phyloP scores from a whole-genome alignment of 2,888 invertebrate genomes.

The Tuta absoluta region DNA sequence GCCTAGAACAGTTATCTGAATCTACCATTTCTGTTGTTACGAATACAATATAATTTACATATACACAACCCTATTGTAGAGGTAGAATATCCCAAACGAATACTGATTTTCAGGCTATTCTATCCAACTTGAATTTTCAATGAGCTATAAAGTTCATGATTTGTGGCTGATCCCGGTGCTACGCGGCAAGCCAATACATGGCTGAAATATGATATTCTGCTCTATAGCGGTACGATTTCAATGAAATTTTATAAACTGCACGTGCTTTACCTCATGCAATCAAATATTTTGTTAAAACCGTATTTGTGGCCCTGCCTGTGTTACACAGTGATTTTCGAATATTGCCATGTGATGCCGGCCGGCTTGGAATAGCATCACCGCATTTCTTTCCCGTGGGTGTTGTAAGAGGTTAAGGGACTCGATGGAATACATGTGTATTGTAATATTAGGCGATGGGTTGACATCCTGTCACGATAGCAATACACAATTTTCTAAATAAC shows the following conservation, averaged over 20 bases:
- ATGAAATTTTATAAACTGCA: neutral
- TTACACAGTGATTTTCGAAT: too few relatives aligned
- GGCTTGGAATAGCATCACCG: too few relatives aligned
- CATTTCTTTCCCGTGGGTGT: too few relatives aligned
- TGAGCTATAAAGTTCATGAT: constrained; percentile 15
- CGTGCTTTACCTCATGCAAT: neutral
- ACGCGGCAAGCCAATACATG: neutral
- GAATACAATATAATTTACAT: neutral
- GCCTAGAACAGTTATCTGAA: neutral
- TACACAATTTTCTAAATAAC: too few relatives aligned
- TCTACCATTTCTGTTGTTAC: too few relatives aligned
- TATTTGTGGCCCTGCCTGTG: too few relatives aligned
- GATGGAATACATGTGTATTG: too few relatives aligned
- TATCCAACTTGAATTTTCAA: constrained; percentile 18
- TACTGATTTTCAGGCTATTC: constrained; percentile 11
- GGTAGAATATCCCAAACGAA: constrained; percentile 9
- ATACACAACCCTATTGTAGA: neutral
- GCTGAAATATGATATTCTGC: constrained; percentile 9
- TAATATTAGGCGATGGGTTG: too few relatives aligned
- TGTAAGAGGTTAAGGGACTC: too few relatives aligned
- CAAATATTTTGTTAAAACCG: neutral
- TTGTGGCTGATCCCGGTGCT: constrained; percentile 5
- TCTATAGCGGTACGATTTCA: neutral
- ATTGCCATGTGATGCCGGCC: too few relatives aligned
- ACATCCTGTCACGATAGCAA: too few relatives aligned